These are phyloP conservation scores for Malachius bipustulatus DNA, from an alignment of 2,888 invertebrate genomes.

Conservation along the genomic window DNA sequence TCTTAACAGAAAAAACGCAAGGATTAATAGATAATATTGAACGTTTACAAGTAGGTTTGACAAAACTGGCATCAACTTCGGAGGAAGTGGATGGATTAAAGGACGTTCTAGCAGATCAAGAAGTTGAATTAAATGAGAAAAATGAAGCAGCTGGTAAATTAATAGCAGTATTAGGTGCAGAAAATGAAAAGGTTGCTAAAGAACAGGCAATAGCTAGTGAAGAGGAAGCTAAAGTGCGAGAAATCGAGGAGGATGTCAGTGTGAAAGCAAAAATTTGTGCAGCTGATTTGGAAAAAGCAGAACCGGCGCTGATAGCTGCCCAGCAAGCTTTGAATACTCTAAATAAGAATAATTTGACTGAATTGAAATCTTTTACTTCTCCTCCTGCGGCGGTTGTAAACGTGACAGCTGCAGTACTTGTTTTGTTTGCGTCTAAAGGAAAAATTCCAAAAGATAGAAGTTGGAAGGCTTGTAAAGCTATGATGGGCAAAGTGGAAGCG, in stretches of 20 bases:
- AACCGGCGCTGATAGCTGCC: constrained; percentile 81
- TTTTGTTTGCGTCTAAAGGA: constrained; percentile 69
- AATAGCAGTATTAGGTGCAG: constrained; percentile 73
- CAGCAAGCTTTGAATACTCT: constrained; percentile 84
- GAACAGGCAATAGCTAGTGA: constrained; percentile 73
- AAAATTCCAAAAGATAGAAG: constrained; percentile 84
- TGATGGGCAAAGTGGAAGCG: constrained; percentile 85
- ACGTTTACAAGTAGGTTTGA: constrained; percentile 76
- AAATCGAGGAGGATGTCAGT: constrained; percentile 78
- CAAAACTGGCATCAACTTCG: constrained; percentile 76
- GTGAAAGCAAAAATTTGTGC: constrained; percentile 78
- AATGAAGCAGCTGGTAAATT: constrained; percentile 83
- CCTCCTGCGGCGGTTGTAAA: constrained; percentile 82
- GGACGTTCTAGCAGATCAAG: constrained; percentile 49
- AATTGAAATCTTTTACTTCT: constrained; percentile 85
- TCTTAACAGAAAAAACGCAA: constrained; percentile 52
- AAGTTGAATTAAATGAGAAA: constrained; percentile 67
- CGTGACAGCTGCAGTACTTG: constrained; percentile 78
- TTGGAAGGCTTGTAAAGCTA: constrained; percentile 82
- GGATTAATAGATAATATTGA: constrained; percentile 63
- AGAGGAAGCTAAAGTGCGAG: constrained; percentile 82
- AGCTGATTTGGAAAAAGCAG: constrained; percentile 80
- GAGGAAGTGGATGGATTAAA: constrained; percentile 78
- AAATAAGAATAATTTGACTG: constrained; percentile 87
- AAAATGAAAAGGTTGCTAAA: constrained; percentile 81